These are phyloP conservation scores for Aptenodytes patagonicus DNA, from an alignment of 2,113 vertebrate genomes.

Conservation along the genomic window DNA sequence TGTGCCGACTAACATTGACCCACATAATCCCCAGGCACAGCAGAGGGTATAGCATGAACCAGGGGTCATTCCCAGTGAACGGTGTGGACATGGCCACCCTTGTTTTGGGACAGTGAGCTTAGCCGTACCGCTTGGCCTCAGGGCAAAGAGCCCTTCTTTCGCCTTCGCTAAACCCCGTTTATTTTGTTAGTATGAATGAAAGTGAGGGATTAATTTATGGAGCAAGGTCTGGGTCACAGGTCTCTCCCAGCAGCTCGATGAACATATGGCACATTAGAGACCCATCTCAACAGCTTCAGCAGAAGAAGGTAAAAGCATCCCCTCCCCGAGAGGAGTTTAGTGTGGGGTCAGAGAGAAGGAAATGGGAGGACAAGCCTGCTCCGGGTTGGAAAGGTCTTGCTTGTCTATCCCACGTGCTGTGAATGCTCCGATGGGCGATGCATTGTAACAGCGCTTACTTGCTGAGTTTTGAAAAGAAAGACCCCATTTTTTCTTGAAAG, in stretches of 20 bases:
- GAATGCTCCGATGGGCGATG: neutral
- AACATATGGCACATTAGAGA: neutral
- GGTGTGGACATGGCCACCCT: neutral
- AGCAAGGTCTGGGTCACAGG: conserved; percentile 1
- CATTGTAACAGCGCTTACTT: neutral
- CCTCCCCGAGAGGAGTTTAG: neutral
- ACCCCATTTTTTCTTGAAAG: neutral
- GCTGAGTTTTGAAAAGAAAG: neutral
- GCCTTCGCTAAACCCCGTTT: neutral
- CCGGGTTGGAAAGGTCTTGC: neutral
- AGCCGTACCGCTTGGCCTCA: neutral
- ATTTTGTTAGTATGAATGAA: neutral
- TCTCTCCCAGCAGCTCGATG: neutral
- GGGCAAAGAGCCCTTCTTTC: neutral
- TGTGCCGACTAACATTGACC: neutral
- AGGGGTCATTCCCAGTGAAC: neutral
- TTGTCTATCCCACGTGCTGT: neutral
- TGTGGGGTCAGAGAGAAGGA: neutral
- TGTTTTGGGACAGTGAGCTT: neutral
- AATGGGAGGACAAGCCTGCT: neutral
- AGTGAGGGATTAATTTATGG: neutral
- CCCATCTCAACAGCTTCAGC: neutral
- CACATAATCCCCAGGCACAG: neutral
- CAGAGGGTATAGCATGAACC: neutral
- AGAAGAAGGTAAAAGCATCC: neutral